Evolutionary conservation across 2,113 vertebrate genomes (phyloP), one percentile per base, ranked within the genome.

Genomic region (Actenoides lindsayi): DNA sequence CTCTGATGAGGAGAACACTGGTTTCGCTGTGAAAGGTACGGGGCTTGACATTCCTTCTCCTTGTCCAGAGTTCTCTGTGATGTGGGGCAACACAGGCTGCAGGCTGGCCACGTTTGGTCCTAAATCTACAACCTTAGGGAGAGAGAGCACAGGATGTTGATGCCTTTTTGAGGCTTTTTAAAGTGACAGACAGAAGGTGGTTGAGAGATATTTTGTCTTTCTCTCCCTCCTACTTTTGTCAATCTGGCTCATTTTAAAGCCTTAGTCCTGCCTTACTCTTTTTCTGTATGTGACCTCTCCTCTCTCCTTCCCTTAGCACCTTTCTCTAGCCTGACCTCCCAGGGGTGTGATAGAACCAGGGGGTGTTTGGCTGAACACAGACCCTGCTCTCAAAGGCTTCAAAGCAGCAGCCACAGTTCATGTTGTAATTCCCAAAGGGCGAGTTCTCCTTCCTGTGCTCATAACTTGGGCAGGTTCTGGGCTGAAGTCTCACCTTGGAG

Each of bases 21-120:
- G 98, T 28, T 88, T 97, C 35, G 15, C 88, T 59, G 46, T 98
- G 20, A 98, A 98, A 99, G 98, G 99, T 99, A 97, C 16, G 82
- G 84, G 75, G 60, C 83, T 87, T 76, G 44, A 6, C 11, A 19
- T 24, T 21, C 11, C 2, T 51, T 21, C 9, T 74, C 15, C 74
- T n/a, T 70, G 39, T 11, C 18, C 82, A n/a, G 10, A 41, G 23
- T 48, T 57, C 37, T 31, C 11, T 28, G 2, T 18, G 35, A 9
- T 19, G 50, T 27, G 75, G 48, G 13, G 33, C 50, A n/a, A 0
- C 13, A 6, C 3, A 1, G 20, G 13, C 6, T n/a, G 48, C 7
- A 0, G 37, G 23, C 56, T 59, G 39, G 31, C 35, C 13, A 1
- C 5, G 20, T 17, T 17, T 0, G 3, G 5, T 28, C 73, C 42